Conservation (phyloP, 2,888 invertebrate species). For the Coelopa pilipes region DNA sequence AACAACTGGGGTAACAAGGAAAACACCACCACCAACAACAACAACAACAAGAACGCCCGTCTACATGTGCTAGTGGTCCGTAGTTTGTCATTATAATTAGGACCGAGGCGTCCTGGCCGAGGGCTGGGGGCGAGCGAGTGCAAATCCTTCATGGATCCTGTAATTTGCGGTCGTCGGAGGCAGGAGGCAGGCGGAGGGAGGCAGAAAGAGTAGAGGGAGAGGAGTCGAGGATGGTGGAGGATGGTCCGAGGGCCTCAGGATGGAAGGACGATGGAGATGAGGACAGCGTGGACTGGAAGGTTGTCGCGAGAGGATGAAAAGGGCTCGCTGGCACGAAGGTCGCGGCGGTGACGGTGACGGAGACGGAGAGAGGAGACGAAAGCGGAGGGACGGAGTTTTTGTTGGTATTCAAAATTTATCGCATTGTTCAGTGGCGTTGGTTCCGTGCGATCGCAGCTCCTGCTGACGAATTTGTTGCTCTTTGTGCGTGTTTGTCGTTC, state of each 20-base stretch:
- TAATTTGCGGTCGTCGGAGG: conserved; percentile 24
- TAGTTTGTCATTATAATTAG: conserved; percentile 38
- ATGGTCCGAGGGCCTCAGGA: neutral
- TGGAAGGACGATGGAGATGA: neutral
- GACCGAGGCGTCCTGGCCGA: conserved; percentile 23
- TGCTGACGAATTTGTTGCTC: neutral
- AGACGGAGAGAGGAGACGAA: neutral
- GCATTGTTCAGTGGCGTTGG: neutral
- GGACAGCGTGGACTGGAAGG: neutral
- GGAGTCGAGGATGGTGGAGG: neutral
- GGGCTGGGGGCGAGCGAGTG: neutral
- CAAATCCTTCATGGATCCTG: conserved; percentile 32
- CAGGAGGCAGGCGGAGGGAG: neutral
- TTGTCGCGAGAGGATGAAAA: neutral
- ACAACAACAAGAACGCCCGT: neutral
- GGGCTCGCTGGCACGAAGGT: too few species aligned
- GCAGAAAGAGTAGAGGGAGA: neutral
- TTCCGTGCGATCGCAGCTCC: too few species aligned
- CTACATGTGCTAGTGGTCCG: neutral
- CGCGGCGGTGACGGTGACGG: too few species aligned
- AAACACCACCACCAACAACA: neutral
- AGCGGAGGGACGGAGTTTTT: neutral
- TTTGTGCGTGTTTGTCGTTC: neutral
- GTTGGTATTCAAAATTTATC: conserved; percentile 21
- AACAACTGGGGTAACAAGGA: too few species aligned